Evolutionary conservation across 2,113 vertebrate genomes (phyloP), one percentile per base, ranked within the genome.

Genomic region (Reinhardtius hippoglossoides): DNA sequence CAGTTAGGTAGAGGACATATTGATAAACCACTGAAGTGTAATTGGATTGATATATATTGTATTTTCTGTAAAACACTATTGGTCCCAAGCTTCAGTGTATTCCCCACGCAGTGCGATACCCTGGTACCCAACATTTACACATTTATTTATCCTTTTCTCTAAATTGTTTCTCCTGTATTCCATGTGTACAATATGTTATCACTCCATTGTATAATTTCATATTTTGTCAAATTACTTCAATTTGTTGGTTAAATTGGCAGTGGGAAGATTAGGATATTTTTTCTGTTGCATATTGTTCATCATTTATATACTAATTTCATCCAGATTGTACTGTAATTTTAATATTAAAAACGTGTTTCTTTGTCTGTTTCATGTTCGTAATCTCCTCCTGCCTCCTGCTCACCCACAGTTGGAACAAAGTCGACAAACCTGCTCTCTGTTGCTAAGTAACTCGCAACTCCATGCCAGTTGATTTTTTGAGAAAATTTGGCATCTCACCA

Each of bases 381-480:
- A 84, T 74, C 71, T 74, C 56, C 56, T 64, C 5, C 68, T 72
- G 58, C 50, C 55, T 79, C 62, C 74, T 69, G 71, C 62, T 85
- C 78, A 40, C 65, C 62, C 60, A 65, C 74, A 57, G 46, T 76
- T 59, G 74, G 75, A 86, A 72, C 63, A 66, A 55, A 76, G 50
- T 76, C 6, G 12, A 58, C 60, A 87, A 79, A 86, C 65, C 83
- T 71, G 69, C 62, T 89, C 73, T 69, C 67, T 84, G 86, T 91
- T 91, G 88, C 88, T 87, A 80, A 79, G 87, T 84, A 82, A 92
- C 84, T 76, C 0, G 1, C 40, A 56, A 89, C 67, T 84, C 60
- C 20, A n/a, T 74, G 52, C 65, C 72, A 72, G 66, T 48, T 58
- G 67, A 81, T 84, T 82, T 90, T 73, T 40, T 50, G 24, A 20